phyloP scores from a whole-genome alignment of 2,797 vertebrate species.

The Phaenicophaeus curvirostris region DNA sequence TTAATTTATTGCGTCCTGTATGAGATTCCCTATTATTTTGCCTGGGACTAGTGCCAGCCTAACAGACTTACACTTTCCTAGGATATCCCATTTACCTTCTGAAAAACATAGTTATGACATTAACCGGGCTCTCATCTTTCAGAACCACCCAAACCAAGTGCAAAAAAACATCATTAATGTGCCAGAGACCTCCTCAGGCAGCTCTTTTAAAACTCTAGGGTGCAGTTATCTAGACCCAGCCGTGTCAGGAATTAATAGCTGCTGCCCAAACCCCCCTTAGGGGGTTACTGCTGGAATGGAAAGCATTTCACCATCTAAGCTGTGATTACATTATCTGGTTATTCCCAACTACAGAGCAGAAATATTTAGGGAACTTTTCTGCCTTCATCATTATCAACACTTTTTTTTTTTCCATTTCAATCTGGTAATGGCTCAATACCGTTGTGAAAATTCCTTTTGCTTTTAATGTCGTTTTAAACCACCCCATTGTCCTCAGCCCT shows the following conservation, averaged over 20 bases:
- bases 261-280: not conserved
- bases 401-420: not conserved
- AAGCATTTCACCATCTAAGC: conserved; percentile 13
- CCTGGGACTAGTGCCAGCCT: conserved; percentile 40
- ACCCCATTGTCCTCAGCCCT: not conserved
- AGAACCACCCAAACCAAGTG: conserved; percentile 28
- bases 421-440: not conserved
- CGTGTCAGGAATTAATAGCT: not conserved
- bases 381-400: not conserved
- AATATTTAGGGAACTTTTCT: conserved; percentile 23
- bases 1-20: conserved; percentile 59
- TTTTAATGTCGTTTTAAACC: not conserved
- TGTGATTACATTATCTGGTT: not conserved
- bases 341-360: not conserved
- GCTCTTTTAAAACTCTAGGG: conserved; percentile 29
- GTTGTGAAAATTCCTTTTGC: not conserved
- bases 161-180: not conserved
- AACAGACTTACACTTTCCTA: not conserved
- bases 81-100: conserved; percentile 50
- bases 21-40: conserved; percentile 28
- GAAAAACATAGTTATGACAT: not conserved
- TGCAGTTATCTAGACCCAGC: not conserved
- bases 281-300: conserved; percentile 6
- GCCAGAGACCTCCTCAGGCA: not conserved
- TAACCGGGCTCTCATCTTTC: not conserved